A percentile compares a stretch with the other conserved stretches of the same genome.
Conservation (phyloP, 2,797 vertebrate genomes). For the Ciconia nigra region DNA sequence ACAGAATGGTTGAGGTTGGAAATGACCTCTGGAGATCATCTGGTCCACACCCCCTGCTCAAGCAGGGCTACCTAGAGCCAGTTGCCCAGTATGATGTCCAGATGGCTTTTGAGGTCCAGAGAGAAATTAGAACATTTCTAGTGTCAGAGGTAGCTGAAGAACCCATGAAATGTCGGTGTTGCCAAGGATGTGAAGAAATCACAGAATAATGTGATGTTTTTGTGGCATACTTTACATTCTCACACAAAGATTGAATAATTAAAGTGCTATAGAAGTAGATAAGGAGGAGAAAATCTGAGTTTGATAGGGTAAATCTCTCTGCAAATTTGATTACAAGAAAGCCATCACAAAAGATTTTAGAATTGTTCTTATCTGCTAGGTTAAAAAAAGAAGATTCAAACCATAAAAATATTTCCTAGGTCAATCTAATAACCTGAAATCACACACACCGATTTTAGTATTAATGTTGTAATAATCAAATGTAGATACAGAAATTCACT, state of each 20-base stretch:
- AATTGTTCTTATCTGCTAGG: background rate
- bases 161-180: background rate
- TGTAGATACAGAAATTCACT: no score
- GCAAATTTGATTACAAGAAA: background rate
- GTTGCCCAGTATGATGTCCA: background rate
- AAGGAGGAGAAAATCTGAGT: background rate
- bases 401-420: background rate
- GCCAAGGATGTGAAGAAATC: background rate
- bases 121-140: background rate
- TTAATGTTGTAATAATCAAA: no score
- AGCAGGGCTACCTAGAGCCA: rapidly evolving
- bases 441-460: background rate
- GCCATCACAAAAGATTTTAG: background rate
- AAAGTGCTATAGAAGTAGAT: background rate
- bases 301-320: background rate
- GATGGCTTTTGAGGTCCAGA: background rate
- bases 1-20: background rate
- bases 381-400: background rate
- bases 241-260: background rate
- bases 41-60: background rate
- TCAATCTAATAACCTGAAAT: background rate
- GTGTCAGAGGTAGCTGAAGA: background rate
- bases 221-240: background rate
- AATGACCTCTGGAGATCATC: background rate
- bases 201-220: background rate